Conservation (phyloP, 2,113 vertebrate genomes). For the Pituophis catenifer region DNA sequence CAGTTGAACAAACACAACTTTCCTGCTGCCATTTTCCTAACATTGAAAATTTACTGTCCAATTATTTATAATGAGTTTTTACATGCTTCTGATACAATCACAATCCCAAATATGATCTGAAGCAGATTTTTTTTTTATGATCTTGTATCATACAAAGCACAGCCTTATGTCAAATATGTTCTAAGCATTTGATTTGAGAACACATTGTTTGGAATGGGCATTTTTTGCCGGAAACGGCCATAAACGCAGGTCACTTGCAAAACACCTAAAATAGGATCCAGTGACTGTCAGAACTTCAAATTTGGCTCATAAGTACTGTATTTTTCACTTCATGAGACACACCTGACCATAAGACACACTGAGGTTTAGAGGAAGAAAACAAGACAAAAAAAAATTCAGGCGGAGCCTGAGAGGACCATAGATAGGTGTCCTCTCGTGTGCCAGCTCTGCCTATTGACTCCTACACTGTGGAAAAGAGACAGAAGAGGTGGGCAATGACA, state of each 20-base stretch:
- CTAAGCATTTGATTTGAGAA: background rate
- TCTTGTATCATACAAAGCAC: background rate
- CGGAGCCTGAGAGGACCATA: too few relatives aligned
- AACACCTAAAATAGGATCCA: background rate
- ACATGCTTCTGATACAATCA: background rate
- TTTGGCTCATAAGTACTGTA: background rate
- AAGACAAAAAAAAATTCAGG: too few relatives aligned
- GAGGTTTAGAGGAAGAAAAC: too few relatives aligned
- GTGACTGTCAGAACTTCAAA: background rate
- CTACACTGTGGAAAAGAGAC: too few relatives aligned
- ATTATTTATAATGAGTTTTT: background rate
- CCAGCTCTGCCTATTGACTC: too few relatives aligned
- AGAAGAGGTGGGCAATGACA: too few relatives aligned
- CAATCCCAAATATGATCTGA: background rate
- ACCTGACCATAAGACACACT: too few relatives aligned
- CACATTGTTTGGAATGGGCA: background rate
- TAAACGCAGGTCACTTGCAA: background rate
- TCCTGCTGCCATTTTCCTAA: background rate
- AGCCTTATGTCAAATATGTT: background rate
- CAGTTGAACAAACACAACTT: background rate
- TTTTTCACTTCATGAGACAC: too few relatives aligned
- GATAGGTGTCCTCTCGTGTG: too few relatives aligned
- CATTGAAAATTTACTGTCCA: background rate
- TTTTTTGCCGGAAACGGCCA: background rate
- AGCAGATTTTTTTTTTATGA: background rate